Evolutionary conservation across 2,797 vertebrate species (phyloP).

Genomic region (Chiloscyllium punctatum): DNA sequence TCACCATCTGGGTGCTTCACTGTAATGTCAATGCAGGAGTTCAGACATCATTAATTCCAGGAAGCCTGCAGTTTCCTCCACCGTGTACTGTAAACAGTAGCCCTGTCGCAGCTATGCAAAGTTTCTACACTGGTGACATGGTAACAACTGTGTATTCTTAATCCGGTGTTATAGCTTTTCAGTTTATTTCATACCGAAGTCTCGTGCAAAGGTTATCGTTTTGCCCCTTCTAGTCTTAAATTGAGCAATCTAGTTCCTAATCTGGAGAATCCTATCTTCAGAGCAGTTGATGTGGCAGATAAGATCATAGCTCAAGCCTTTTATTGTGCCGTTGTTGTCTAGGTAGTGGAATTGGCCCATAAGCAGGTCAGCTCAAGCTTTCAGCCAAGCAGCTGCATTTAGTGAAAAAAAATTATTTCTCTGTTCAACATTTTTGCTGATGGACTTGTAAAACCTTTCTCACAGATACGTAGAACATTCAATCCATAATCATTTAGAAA

Average conservation of each 20-base stretch:
- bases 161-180: neutral
- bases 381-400: neutral
- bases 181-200: neutral
- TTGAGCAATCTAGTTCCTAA: neutral
- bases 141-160: neutral
- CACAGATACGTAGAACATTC: neutral
- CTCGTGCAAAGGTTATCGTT: neutral
- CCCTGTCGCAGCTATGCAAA: neutral
- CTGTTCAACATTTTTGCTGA: neutral
- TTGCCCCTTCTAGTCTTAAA: neutral
- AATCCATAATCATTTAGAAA: neutral
- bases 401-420: neutral
- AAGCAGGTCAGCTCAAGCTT: neutral
- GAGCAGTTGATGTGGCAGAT: neutral
- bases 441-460: neutral
- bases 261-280: neutral
- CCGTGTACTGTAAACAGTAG: neutral
- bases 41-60: constrained; percentile 24
- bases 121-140: neutral
- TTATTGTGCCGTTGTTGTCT: neutral
- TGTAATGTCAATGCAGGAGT: constrained; percentile 1
- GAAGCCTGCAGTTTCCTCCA: neutral
- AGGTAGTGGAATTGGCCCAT: neutral
- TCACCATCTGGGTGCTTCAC: constrained; percentile 23
- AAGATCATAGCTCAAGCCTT: neutral